These are phyloP conservation scores for Rhea americana DNA, from an alignment of 2,113 vertebrate species.

Conservation along the genomic window DNA sequence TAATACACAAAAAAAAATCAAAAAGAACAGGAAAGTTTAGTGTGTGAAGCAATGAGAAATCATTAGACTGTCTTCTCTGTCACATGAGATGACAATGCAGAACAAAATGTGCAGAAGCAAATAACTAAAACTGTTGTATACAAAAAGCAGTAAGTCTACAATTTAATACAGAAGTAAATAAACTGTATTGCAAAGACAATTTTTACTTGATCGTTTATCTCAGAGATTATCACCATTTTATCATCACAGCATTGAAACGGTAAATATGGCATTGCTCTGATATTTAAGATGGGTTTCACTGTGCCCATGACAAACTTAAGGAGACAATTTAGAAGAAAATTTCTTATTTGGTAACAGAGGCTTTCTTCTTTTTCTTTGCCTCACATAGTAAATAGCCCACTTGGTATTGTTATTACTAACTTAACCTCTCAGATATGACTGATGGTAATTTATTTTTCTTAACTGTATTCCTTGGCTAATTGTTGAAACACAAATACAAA, in stretches of 20 bases:
- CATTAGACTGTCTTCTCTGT: background rate
- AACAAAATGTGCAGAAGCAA: background rate
- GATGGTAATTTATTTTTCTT: constrained; percentile 1
- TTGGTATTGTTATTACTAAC: background rate
- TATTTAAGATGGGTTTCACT: background rate
- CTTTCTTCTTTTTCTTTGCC: background rate
- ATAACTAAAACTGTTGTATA: fast-evolving
- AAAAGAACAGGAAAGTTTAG: background rate
- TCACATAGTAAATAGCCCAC: background rate
- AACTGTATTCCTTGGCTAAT: constrained; percentile 19
- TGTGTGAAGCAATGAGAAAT: background rate
- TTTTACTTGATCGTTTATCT: background rate
- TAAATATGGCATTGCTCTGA: background rate
- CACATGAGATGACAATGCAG: fast-evolving
- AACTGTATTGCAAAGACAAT: no score
- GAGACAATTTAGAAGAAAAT: background rate
- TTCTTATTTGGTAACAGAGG: background rate
- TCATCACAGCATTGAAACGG: background rate
- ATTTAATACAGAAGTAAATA: background rate
- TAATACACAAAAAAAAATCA: background rate
- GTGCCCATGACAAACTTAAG: background rate
- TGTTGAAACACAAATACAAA: background rate
- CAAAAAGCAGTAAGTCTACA: background rate
- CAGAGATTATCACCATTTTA: background rate
- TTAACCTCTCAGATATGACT: background rate